Evolutionary conservation across 2,797 vertebrate species (phyloP), one percentile per base, ranked within the genome.

Genomic region (Helarctos malayanus): DNA sequence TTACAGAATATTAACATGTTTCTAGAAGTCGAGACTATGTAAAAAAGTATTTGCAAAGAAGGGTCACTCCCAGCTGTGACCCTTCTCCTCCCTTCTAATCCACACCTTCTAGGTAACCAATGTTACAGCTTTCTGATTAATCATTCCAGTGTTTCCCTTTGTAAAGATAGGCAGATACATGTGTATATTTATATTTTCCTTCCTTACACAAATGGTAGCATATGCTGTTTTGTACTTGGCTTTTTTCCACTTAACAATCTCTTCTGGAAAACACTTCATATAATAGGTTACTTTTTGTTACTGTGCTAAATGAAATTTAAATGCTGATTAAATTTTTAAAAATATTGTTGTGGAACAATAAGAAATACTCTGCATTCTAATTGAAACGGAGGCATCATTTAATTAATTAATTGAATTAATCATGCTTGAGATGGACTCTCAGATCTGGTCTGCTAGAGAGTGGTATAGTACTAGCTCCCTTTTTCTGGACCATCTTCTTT

Each of bases 281-380:
- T 59, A 89, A 75, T 82, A 29, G 32, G 35, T 27, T 87, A 68
- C 49, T 41, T 87, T 83, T 61, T 81, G 69, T 68, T 89, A 68
- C 5, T 63, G 16, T 91, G 32, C 27, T 87, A 57, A 95, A 32
- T 88, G 29, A 84, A 97, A 81, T 89, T 73, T 82, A 92, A 92
- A 79, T 61, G 25, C 2, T 38, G 69, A 57, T 69, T 0, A 27
- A 29, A 80, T 59, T 29, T 83, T 35, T 12, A 23, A 90, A 81
- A 83, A 78, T 63, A 49, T 35, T 6, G 52, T 83, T 86, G 27
- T 84, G 45, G 54, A 57, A 57, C 10, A 83, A 29, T 78, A 94
- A 79, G 54, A 84, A 89, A 80, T 80, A 32, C 52, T 2, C 7
- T 45, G 7, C 0, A 35, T 56, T 84, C 29, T 12, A 78, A 47